phyloP scores from a whole-genome alignment of 2,888 invertebrate genomes.

The Cheilosia grossa region DNA sequence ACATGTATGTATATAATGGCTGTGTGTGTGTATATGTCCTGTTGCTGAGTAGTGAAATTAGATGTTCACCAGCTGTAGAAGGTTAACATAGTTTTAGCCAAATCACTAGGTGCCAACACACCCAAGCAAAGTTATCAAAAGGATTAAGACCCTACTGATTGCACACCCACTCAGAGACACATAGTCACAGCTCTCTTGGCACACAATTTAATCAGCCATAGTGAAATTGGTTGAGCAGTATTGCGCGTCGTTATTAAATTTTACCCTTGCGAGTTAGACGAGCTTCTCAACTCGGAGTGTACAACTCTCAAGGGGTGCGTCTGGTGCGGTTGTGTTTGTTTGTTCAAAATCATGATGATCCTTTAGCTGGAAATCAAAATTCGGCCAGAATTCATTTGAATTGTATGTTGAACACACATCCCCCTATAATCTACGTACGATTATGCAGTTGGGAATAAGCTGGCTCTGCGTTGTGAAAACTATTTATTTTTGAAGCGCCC shows the following conservation, averaged over 20 bases:
- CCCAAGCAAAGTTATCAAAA: constrained; percentile 33
- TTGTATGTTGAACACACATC: constrained; percentile 6
- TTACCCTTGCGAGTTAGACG: constrained; percentile 25
- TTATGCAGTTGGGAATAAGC: constrained; percentile 33
- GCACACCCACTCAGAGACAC: background rate
- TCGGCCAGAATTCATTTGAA: constrained; percentile 27
- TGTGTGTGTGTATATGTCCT: background rate
- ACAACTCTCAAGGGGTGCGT: constrained; percentile 26
- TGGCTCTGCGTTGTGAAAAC: constrained; percentile 25
- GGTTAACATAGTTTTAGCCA: constrained; percentile 39
- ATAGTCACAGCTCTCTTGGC: background rate
- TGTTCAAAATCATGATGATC: constrained; percentile 38
- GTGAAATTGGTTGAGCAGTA: constrained; percentile 28
- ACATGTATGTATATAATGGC: background rate
- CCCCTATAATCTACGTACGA: background rate
- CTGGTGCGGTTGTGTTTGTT: constrained; percentile 37
- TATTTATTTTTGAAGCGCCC: constrained; percentile 4
- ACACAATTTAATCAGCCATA: constrained; percentile 42
- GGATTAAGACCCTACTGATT: constrained; percentile 53
- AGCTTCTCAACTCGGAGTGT: background rate
- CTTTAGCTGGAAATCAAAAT: constrained; percentile 46
- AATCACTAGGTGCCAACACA: constrained; percentile 35
- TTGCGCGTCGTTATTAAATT: constrained; percentile 56
- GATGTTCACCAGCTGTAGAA: constrained; percentile 33
- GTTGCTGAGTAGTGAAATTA: background rate